Conservation (phyloP, 1,140 invertebrate genomes). For the Drosophila hydei region DNA sequence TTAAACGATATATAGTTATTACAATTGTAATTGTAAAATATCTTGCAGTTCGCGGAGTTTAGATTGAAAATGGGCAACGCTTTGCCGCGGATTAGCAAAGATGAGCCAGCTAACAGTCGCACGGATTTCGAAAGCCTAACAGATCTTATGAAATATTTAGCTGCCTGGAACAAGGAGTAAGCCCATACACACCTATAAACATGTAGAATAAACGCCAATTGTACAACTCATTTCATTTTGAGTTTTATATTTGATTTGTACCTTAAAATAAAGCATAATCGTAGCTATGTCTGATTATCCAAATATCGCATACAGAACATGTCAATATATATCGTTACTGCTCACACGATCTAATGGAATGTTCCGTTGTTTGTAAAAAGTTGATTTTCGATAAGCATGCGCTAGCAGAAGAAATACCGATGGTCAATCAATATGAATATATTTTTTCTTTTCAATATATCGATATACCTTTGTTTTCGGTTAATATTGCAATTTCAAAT, state of each 20-base stretch:
- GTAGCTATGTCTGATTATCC: no score
- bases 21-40: background rate
- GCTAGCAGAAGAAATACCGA: no score
- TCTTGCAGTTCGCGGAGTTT: slow-evolving; percentile 88
- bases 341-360: no score
- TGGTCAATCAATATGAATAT: no score
- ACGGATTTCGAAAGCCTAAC: slow-evolving; percentile 94
- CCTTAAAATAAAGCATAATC: background rate
- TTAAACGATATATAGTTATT: background rate
- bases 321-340: no score
- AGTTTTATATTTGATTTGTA: background rate
- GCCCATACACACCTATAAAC: background rate
- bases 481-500: no score
- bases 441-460: no score
- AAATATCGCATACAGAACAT: no score
- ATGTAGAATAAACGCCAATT: slow-evolving; percentile 16
- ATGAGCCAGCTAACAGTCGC: slow-evolving; percentile 91
- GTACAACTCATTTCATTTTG: background rate
- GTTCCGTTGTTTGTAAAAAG: no score
- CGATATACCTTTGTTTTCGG: no score
- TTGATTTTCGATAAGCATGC: no score
- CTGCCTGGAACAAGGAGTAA: slow-evolving; percentile 85
- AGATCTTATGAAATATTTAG: slow-evolving; percentile 91
- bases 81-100: slow-evolving; percentile 91
- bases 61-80: slow-evolving; percentile 88